Evolutionary conservation across 1,140 invertebrate species (phyloP), one percentile per base, ranked within the genome.

Genomic region (Drosophila obscura): DNA sequence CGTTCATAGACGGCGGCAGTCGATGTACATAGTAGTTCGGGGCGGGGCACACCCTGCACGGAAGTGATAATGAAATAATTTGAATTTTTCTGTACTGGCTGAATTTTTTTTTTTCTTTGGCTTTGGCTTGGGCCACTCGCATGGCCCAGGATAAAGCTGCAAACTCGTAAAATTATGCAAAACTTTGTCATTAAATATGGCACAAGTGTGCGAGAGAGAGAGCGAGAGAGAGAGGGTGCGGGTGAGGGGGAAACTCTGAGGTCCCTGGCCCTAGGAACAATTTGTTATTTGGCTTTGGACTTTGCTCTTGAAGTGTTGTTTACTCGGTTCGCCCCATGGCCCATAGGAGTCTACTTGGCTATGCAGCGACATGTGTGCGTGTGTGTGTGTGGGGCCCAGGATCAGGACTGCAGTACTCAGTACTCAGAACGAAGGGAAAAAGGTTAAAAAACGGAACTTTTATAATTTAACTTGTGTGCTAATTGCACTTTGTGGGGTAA

Each of bases 121-220:
- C 77, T 80, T 77, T 24, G 52, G 67, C 61, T 72, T 65, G 24
- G 16, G 15, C 48, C 13, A 19, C 24, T 16, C 9, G 11, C 24
- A 13, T 28, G n/a, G 66, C 52, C 63, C 26, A 52, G 77, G 73
- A 81, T 59, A 64, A 75, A 71, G 73, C 62, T 59, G 79, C 66
- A 83, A 88, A 83, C 79, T 83, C 79, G 80, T 89, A 76, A 80
- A 88, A 88, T 88, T 88, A 88, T 88, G 83, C 73, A 88, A 87
- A 88, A 88, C 83, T 88, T 88, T 83, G 73, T 71, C 84, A 88
- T 88, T 88, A 88, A 87, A 88, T 80, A 77, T 89, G 76, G 64
- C 69, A 78, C 71, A 53, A 50, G 19, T 22, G 5, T 11, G 41
- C 9, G 39, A 69, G 26, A 4, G 22, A 24, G 22, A 19, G 8